Percentiles rank a stretch among this genome's conserved stretches.
phyloP scores from a whole-genome alignment of 2,888 invertebrate species.

The Drosophila pseudotakahashii region DNA sequence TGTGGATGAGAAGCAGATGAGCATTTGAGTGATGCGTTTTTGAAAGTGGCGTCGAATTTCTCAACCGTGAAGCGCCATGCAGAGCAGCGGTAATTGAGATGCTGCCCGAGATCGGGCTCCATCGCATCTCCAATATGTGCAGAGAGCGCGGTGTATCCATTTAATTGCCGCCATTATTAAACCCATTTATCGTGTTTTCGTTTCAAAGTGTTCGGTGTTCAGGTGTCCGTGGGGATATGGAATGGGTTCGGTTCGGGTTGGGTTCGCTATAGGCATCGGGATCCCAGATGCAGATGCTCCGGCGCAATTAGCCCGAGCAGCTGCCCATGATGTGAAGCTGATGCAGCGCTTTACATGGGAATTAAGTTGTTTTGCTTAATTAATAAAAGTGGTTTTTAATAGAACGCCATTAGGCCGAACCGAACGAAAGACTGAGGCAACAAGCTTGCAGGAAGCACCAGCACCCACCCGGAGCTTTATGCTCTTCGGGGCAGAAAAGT shows the following conservation, averaged over 20 bases:
- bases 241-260: slow-evolving; percentile 15
- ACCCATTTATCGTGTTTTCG: slow-evolving; percentile 81
- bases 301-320: slow-evolving; percentile 71
- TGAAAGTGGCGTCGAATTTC: slow-evolving; percentile 79
- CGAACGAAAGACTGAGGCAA: slow-evolving; percentile 60
- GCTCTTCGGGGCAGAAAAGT: slow-evolving; percentile 9
- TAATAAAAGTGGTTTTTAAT: slow-evolving; percentile 80
- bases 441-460: slow-evolving; percentile 36
- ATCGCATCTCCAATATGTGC: slow-evolving; percentile 5
- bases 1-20: slow-evolving; percentile 18
- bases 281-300: slow-evolving; percentile 41
- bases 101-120: slow-evolving; percentile 50
- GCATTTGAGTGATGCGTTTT: slow-evolving; percentile 75
- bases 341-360: slow-evolving; percentile 75
- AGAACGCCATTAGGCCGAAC: slow-evolving; percentile 64
- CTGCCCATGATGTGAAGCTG: slow-evolving; percentile 74
- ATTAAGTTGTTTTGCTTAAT: slow-evolving; percentile 79
- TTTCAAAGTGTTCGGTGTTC: slow-evolving; percentile 27
- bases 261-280: slow-evolving; percentile 51
- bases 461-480: slow-evolving; percentile 1
- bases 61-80: slow-evolving; percentile 79
- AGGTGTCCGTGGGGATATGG: slow-evolving; percentile 35
- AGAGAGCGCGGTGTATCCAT: slow-evolving; percentile 61
- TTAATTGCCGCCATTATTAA: slow-evolving; percentile 82
- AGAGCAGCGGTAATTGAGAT: slow-evolving; percentile 74